Conservation (phyloP, 1,140 invertebrate genomes). For the Drosophila jambulina region DNA sequence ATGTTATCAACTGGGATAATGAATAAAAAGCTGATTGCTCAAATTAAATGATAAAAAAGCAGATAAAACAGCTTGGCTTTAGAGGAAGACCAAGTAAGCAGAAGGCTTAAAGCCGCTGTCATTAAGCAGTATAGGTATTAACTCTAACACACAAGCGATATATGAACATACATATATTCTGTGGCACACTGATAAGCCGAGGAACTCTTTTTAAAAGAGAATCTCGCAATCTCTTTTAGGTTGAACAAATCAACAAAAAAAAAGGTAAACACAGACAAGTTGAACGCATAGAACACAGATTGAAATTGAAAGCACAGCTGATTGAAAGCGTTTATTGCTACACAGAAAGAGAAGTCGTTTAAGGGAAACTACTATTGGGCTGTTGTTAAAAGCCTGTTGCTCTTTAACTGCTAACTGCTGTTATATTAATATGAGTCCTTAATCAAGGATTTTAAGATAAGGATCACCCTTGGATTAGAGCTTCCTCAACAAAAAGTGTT, state of each 20-base stretch:
- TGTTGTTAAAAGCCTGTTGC: background rate
- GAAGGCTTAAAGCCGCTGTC: conserved; percentile 3
- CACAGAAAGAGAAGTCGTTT: conserved; percentile 21
- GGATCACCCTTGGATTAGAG: background rate
- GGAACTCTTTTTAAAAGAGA: conserved; percentile 7
- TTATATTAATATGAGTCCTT: background rate
- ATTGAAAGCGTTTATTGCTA: conserved; percentile 45
- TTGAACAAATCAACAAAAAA: conserved; percentile 29
- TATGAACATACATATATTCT: background rate
- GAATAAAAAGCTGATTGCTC: background rate
- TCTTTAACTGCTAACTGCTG: background rate
- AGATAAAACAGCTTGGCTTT: background rate
- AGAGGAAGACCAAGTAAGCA: background rate
- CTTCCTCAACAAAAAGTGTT: background rate
- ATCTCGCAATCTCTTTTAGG: background rate
- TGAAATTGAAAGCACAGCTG: conserved; percentile 34
- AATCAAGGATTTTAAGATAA: background rate
- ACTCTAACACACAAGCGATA: background rate
- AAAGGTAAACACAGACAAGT: conserved; percentile 66
- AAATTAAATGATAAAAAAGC: background rate
- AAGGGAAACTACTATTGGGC: conserved; percentile 1
- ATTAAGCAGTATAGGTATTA: background rate
- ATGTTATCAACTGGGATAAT: conserved; percentile 1
- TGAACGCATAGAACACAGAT: conserved; percentile 3
- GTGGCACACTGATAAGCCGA: conserved; percentile 12